These are phyloP conservation scores for Rana temporaria DNA, from an alignment of 2,113 vertebrate species.

Conservation along the genomic window DNA sequence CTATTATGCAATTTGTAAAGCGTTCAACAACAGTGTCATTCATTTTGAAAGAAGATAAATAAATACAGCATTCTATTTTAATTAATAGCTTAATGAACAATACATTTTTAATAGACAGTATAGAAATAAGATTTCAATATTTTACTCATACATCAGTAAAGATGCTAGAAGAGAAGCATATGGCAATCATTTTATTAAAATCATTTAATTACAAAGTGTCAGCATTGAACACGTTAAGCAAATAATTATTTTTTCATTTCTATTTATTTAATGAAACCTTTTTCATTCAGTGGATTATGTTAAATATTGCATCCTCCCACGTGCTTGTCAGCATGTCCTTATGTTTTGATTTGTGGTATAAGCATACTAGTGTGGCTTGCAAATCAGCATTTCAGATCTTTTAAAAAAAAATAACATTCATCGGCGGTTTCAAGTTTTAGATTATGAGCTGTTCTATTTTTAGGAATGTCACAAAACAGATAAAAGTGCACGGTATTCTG, in stretches of 20 bases:
- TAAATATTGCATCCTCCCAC: slow-evolving; percentile 56
- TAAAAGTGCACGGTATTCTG: slow-evolving; percentile 54
- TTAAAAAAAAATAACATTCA: slow-evolving; percentile 45
- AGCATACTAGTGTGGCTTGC: slow-evolving; percentile 35
- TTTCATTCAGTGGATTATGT: slow-evolving; percentile 52
- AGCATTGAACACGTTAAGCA: slow-evolving; percentile 43
- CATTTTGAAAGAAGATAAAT: background rate
- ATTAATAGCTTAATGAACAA: slow-evolving; percentile 1
- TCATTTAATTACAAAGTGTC: slow-evolving; percentile 28
- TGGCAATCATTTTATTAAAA: background rate
- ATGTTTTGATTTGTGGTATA: slow-evolving; percentile 48
- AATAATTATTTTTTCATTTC: slow-evolving; percentile 30
- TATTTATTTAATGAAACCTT: slow-evolving; percentile 55
- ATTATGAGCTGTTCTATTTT: slow-evolving; percentile 54
- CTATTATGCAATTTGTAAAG: background rate
- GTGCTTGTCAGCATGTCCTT: slow-evolving; percentile 54
- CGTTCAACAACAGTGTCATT: background rate
- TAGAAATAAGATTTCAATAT: background rate
- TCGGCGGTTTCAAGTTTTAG: slow-evolving; percentile 43
- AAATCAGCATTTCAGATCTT: slow-evolving; percentile 53
- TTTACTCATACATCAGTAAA: background rate
- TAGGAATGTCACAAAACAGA: slow-evolving; percentile 55
- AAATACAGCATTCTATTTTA: background rate
- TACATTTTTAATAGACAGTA: background rate
- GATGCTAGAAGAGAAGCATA: background rate